phyloP scores from a whole-genome alignment of 2,797 vertebrate genomes.

The Cyclopterus lumpus region DNA sequence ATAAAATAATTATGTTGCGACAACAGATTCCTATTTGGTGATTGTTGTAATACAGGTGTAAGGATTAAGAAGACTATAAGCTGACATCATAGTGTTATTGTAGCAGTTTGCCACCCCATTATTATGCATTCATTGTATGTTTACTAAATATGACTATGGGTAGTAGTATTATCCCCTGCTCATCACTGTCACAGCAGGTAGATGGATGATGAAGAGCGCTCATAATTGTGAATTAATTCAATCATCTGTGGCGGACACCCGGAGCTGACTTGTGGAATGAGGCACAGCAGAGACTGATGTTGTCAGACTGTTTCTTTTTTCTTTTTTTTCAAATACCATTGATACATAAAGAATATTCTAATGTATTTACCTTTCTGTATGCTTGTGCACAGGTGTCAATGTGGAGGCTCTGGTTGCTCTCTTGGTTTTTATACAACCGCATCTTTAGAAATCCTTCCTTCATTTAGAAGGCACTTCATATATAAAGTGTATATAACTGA shows the following conservation, averaged over 20 bases:
- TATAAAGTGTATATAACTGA: background rate
- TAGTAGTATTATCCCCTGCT: constrained; percentile 62
- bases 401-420: background rate
- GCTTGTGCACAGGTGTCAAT: background rate
- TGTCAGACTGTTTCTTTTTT: constrained; percentile 33
- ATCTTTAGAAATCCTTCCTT: constrained; percentile 10
- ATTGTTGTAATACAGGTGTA: constrained; percentile 24
- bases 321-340: constrained; percentile 5
- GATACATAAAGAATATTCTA: constrained; percentile 3
- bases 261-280: constrained; percentile 48
- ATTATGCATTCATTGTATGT: constrained; percentile 60
- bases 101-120: constrained; percentile 38
- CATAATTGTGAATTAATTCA: constrained; percentile 79
- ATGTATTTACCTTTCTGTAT: background rate
- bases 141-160: constrained; percentile 63
- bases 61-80: constrained; percentile 16
- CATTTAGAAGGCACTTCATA: background rate
- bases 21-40: constrained; percentile 2
- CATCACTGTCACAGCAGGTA: constrained; percentile 80
- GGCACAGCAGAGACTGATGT: constrained; percentile 38
- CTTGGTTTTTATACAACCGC: background rate
- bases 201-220: constrained; percentile 70
- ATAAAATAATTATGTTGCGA: background rate
- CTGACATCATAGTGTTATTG: constrained; percentile 34
- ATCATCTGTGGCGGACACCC: constrained; percentile 71